Evolutionary conservation across 2,113 vertebrate genomes (phyloP), one percentile per base, ranked within the genome.

Genomic region (Perccottus glenii): DNA sequence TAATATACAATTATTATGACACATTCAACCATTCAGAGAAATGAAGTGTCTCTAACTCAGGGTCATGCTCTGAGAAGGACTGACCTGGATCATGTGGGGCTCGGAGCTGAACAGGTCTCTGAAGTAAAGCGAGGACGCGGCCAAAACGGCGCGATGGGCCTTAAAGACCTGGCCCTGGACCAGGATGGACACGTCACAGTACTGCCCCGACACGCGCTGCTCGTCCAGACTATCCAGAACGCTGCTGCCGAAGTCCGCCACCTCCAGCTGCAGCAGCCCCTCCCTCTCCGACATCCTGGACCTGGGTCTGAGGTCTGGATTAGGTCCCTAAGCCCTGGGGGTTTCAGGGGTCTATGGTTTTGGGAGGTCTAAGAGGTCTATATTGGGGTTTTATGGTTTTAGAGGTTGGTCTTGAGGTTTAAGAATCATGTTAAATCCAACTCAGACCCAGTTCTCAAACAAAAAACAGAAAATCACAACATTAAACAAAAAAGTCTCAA

Each of bases 161-260:
- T 97, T 96, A 89, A 99, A 99, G 89, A 95, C 93, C 83, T 97
- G 97, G 43, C 96, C 96, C 80, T 98, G 96, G 79, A 99, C 96
- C 88, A 99, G 93, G 59, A 99, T 96, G 92, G 96, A 96, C 51
- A 98, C 97, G 80, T 99, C 97, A 14, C 97, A 98, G 93, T 98
- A 96, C 6, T 98, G 96, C 33, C 97, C 97, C 91, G 95, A 92
- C 67, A 98, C 93, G 1, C 97, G 87, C 91, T 99, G 97, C 90
- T 98, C 94, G 0, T 99, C 98, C 64, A 99, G 92, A 90, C 95
- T 96, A 84, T 95, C 96, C 79, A 99, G 91, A 40, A 99, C 97
- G 0, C 94, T 96, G 94, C 93, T 98, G 90, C 97, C 97, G 0
- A 98, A 98, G 83, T 98, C 97, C 48, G 97, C 96, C 78, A 99